These are phyloP conservation scores for Engystomops pustulosus DNA, from an alignment of 2,113 vertebrate genomes.

Conservation along the genomic window DNA sequence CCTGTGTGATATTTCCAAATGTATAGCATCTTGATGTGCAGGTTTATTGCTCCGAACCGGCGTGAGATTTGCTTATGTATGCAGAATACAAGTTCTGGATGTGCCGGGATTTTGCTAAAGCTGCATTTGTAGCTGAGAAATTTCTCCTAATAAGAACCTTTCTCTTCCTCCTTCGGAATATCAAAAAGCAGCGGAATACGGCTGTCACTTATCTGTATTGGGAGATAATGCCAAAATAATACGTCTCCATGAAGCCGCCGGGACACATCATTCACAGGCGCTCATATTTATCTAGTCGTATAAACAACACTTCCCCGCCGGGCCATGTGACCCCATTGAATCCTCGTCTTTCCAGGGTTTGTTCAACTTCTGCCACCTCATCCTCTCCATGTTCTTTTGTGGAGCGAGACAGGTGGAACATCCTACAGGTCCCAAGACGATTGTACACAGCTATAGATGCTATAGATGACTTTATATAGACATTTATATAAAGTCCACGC, in stretches of 20 bases:
- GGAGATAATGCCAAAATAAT: background rate
- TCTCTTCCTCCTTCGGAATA: background rate
- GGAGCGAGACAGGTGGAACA: background rate
- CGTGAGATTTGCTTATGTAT: conserved; percentile 40
- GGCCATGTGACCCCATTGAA: background rate
- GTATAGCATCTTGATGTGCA: conserved; percentile 31
- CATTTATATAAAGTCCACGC: too few species aligned
- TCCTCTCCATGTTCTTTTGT: background rate
- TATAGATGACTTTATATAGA: too few species aligned
- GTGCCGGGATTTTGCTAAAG: conserved; percentile 13
- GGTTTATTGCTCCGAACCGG: conserved; percentile 5
- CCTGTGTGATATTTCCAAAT: conserved; percentile 14
- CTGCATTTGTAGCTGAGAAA: conserved; percentile 22
- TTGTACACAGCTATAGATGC: too few species aligned
- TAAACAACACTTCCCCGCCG: background rate
- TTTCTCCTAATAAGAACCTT: conserved; percentile 16
- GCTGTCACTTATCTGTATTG: background rate
- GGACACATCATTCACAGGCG: background rate
- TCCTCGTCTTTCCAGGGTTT: background rate
- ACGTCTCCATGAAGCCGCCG: background rate
- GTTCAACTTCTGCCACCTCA: background rate
- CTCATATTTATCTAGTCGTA: background rate
- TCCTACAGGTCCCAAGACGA: too few species aligned
- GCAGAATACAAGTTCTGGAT: conserved; percentile 41
- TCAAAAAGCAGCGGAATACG: background rate